A percentile compares a stretch with the other conserved stretches of the same genome.
phyloP scores from a whole-genome alignment of 2,797 vertebrate genomes.

The Nannoperca australis region DNA sequence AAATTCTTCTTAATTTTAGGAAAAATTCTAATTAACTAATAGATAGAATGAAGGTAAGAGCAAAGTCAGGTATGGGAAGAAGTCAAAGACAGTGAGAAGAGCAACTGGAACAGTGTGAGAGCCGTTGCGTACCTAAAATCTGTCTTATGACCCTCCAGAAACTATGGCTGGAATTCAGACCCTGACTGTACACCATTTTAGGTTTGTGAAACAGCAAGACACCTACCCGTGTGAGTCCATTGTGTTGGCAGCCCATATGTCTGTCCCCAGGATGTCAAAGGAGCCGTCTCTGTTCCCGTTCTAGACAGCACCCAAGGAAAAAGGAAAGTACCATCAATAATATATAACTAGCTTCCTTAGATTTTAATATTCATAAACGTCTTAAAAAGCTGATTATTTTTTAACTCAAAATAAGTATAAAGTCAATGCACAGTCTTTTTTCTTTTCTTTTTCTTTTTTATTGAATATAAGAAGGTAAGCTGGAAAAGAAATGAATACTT shows the following conservation, averaged over 20 bases:
- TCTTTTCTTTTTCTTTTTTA: neutral
- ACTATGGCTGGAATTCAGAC: conserved; percentile 28
- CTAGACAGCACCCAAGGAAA: conserved; percentile 75
- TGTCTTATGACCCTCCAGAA: conserved; percentile 32
- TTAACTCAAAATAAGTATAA: neutral
- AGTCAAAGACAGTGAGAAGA: neutral
- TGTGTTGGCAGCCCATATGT: conserved; percentile 98
- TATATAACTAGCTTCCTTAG: neutral
- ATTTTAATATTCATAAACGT: neutral
- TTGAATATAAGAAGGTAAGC: neutral
- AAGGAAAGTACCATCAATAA: neutral
- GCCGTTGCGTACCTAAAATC: conserved; percentile 4
- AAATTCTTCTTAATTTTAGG: too few relatives aligned
- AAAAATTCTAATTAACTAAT: conserved; percentile 7
- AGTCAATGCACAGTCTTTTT: neutral
- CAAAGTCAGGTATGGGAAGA: neutral
- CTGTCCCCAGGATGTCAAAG: conserved; percentile 95
- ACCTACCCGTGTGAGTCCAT: conserved; percentile 93
- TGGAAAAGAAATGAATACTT: neutral
- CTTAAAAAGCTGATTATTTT: too few relatives aligned
- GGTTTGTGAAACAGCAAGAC: conserved; percentile 19
- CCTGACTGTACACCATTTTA: conserved; percentile 8
- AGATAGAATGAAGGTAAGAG: neutral
- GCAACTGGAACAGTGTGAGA: neutral
- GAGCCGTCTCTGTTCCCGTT: conserved; percentile 93